phyloP scores from a whole-genome alignment of 2,888 invertebrate genomes.

The Chrysolina oricalcia region DNA sequence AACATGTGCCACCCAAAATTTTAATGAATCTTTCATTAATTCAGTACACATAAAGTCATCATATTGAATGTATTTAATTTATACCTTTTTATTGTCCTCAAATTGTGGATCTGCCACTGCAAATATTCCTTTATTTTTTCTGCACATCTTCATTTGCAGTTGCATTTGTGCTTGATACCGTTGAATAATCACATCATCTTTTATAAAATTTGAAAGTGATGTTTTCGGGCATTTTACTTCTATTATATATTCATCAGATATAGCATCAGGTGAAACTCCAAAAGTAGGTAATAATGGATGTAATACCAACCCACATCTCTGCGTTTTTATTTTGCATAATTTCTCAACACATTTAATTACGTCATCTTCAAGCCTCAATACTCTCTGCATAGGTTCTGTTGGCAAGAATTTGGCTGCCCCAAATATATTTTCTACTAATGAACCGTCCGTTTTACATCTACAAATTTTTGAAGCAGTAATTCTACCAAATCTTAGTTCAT shows the following conservation, averaged over 20 bases:
- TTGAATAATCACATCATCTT: no score
- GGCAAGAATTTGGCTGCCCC: slow-evolving; percentile 33
- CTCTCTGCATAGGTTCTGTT: slow-evolving; percentile 31
- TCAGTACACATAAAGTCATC: background rate
- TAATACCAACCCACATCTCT: no score
- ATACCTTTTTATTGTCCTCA: slow-evolving; percentile 12
- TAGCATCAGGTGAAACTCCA: no score
- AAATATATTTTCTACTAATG: slow-evolving; percentile 42
- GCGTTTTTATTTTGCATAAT: no score
- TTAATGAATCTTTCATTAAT: background rate
- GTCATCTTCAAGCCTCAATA: slow-evolving; percentile 37
- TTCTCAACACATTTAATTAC: slow-evolving; percentile 36
- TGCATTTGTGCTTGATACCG: no score
- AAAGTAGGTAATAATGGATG: no score
- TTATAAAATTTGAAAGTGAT: no score
- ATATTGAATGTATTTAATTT: slow-evolving; percentile 10
- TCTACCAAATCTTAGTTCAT: slow-evolving; percentile 45
- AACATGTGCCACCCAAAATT: slow-evolving; percentile 11
- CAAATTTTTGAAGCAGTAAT: slow-evolving; percentile 47
- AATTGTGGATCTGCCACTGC: no score
- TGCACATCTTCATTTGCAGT: no score
- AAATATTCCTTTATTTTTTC: no score
- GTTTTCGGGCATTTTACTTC: no score
- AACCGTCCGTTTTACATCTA: slow-evolving; percentile 43
- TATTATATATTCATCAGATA: no score